Percentiles rank a stretch among this genome's conserved stretches.
Evolutionary conservation across 2,888 invertebrate genomes (phyloP).

Genomic region (Aporophyla nigra): DNA sequence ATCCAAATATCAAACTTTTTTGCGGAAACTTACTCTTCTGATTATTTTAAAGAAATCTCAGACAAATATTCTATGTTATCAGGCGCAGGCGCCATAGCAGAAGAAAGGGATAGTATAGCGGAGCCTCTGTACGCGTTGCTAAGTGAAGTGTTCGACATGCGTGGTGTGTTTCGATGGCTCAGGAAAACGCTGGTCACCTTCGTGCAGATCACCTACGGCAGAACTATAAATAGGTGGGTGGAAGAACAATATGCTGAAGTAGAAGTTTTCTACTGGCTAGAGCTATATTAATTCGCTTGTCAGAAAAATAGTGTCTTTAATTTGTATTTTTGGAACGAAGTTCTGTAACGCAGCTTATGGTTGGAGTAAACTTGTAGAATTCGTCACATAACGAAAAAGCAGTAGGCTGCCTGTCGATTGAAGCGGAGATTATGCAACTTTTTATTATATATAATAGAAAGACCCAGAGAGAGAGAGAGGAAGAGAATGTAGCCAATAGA

Average conservation of each 20-base stretch:
- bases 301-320: background rate
- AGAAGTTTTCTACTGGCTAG: background rate
- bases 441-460: too few species aligned
- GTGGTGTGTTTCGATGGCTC: slow-evolving; percentile 96
- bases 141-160: slow-evolving; percentile 97
- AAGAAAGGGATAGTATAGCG: slow-evolving; percentile 96
- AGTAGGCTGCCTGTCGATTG: too few species aligned
- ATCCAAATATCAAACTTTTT: background rate
- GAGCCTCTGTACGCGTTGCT: slow-evolving; percentile 97
- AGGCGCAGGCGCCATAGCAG: slow-evolving; percentile 88
- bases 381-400: too few species aligned
- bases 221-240: slow-evolving; percentile 94
- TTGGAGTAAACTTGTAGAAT: too few species aligned
- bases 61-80: slow-evolving; percentile 6
- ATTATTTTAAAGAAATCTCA: background rate
- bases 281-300: background rate
- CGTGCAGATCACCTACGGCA: slow-evolving; percentile 97
- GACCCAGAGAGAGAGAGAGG: too few species aligned
- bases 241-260: background rate
- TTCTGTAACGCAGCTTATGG: too few species aligned
- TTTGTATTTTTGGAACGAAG: too few species aligned
- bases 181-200: slow-evolving; percentile 97
- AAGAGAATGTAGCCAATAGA: too few species aligned
- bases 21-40: background rate
- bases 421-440: too few species aligned